Conservation (phyloP, 2,797 vertebrate genomes). For the Sebastes variabilis region DNA sequence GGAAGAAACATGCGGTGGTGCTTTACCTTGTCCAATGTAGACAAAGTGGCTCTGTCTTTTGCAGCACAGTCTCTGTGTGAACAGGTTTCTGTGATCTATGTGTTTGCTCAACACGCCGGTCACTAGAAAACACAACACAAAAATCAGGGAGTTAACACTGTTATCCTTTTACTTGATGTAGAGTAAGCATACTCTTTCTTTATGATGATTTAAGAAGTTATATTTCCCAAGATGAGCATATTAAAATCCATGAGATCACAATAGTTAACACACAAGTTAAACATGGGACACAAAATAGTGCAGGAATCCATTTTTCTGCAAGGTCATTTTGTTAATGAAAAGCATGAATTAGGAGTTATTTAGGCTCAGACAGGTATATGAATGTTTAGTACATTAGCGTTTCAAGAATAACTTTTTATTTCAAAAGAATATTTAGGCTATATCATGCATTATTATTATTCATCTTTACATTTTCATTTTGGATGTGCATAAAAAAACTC, state of each 20-base stretch:
- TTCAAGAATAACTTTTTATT: not conserved
- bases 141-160: not conserved
- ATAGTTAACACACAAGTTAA: not conserved
- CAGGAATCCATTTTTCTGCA: not conserved
- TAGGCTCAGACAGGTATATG: not conserved
- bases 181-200: not conserved
- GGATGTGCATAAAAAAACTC: not conserved
- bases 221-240: not conserved
- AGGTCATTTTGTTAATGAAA: not conserved
- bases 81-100: slow-evolving; percentile 74
- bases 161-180: not conserved
- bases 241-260: not conserved
- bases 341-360: not conserved
- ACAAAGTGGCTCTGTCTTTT: slow-evolving; percentile 82
- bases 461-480: not conserved
- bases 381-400: not conserved
- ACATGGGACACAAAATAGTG: not conserved
- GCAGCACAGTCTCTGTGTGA: slow-evolving; percentile 83
- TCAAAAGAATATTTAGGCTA: not conserved
- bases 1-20: not conserved
- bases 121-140: slow-evolving; percentile 66
- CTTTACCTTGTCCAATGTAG: slow-evolving; percentile 81
- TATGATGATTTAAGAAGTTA: not conserved
- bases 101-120: slow-evolving; percentile 60
- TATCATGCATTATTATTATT: not conserved